Evolutionary conservation across 2,797 vertebrate genomes (phyloP), one percentile per base, ranked within the genome.

Genomic region (Pangasius mekongensis): DNA sequence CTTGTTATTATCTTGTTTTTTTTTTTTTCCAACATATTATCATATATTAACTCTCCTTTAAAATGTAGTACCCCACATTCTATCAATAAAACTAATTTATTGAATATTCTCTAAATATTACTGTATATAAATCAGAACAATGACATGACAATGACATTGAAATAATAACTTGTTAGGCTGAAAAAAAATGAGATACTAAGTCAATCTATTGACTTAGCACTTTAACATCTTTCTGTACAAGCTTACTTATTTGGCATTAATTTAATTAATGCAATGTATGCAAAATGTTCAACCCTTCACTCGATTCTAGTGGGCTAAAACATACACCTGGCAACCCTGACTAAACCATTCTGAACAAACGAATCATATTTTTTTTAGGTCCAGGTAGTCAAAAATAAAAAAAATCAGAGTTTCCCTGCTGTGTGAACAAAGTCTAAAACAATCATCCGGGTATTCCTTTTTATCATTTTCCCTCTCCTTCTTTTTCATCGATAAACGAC

Each of bases 401-500:
- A 58, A 56, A 47, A 47, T 56, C 18, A 10, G n/a, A 80, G 58
- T 64, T 64, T 6, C 58, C 82, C 82, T 33, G 82, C 60, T 83
- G 27, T 2, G 8, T 83, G 81, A 83, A 66, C 62, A 52, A 66
- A 64, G 60, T 66, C 22, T 47, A 43, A 60, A 43, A 76, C 33
- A 60, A 60, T 85, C 43, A 85, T 60, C 67, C 14, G 2, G 84
- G 33, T 24, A 58, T 33, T 54, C 30, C 36, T 73, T 80, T 54
- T 60, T 86, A 52, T 69, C 47, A 43, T 67, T 60, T 49, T 64
- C n/a, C 47, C 49, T 43, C 52, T 24, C 81, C 58, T 73, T 89
- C 81, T 85, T 92, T 90, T 87, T 92, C 91, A 91, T 92, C 78
- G 86, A 93, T 92, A 92, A 92, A 91, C 86, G 81, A 77, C 87